Percentiles rank a stretch among this genome's conserved stretches.
Evolutionary conservation across 2,113 vertebrate genomes (phyloP).

Genomic region (Phrynosoma platyrhinos): DNA sequence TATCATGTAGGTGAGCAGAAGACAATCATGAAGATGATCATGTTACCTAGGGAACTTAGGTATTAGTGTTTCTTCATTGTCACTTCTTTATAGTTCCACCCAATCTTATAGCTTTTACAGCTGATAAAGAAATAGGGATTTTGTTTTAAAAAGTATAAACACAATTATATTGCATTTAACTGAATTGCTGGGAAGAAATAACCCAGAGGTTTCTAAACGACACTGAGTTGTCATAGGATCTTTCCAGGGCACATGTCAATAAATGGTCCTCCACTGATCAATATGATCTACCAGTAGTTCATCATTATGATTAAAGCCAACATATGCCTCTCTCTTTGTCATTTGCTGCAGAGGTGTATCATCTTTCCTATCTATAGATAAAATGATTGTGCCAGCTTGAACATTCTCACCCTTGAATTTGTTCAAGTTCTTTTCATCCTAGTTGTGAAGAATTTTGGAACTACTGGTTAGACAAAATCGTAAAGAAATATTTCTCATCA

Average conservation of each 20-base stretch:
- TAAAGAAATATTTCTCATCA: too few relatives aligned
- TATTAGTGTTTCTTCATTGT: background rate
- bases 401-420: too few relatives aligned
- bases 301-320: background rate
- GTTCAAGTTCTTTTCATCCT: too few relatives aligned
- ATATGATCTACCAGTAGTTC: background rate
- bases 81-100: background rate
- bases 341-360: background rate
- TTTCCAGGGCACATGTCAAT: background rate
- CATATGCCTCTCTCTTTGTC: background rate
- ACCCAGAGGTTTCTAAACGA: too few relatives aligned
- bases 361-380: background rate
- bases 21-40: constrained; percentile 16
- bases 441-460: too few relatives aligned
- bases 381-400: too few relatives aligned
- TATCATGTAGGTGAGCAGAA: constrained; percentile 24
- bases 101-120: background rate
- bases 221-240: background rate
- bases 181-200: background rate
- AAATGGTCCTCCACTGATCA: background rate
- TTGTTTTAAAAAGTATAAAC: background rate
- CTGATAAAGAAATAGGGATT: background rate
- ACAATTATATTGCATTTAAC: background rate
- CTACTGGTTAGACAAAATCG: too few relatives aligned
- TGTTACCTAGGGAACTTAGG: background rate